phyloP scores from a whole-genome alignment of 1,140 invertebrate species.

The Goniozus legneri region DNA sequence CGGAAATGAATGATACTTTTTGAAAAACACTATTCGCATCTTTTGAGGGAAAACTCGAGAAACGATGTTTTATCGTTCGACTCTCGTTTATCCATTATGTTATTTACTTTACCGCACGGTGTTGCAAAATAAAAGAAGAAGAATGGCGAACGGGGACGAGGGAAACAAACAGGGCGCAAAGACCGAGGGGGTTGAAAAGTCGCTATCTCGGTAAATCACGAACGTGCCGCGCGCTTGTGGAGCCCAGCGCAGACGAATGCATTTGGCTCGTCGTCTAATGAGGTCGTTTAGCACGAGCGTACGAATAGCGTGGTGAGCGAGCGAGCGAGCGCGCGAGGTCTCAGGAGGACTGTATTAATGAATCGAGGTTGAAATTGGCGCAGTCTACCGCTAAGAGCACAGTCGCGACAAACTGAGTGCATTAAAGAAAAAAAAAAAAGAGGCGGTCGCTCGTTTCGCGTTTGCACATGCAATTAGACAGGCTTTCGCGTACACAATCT shows the following conservation, averaged over 20 bases:
- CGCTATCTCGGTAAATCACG: conserved; percentile 26
- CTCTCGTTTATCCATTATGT: too few species aligned
- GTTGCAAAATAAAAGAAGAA: conserved; percentile 25
- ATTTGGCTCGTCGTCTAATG: conserved; percentile 31
- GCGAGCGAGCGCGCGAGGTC: conserved; percentile 16
- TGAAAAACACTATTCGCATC: too few species aligned
- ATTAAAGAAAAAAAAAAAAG: conserved; percentile 25
- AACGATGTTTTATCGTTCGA: too few species aligned
- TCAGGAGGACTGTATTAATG: conserved; percentile 30
- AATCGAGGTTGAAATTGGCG: conserved; percentile 37
- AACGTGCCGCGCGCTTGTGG: too few species aligned
- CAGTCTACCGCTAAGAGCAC: conserved; percentile 25
- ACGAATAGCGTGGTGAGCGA: too few species aligned
- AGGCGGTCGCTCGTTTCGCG: conserved; percentile 8
- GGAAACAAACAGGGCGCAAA: conserved; percentile 26
- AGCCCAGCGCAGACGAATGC: too few species aligned
- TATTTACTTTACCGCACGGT: too few species aligned
- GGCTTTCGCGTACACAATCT: too few species aligned
- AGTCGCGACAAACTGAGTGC: conserved; percentile 29
- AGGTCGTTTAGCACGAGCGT: conserved; percentile 29
- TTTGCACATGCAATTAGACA: conserved; percentile 32
- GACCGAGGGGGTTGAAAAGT: too few species aligned
- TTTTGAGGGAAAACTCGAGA: too few species aligned
- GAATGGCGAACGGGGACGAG: conserved; percentile 17
- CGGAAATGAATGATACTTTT: too few species aligned